Conservation (phyloP, 1,140 invertebrate species). For the Oscheius sp. region DNA sequence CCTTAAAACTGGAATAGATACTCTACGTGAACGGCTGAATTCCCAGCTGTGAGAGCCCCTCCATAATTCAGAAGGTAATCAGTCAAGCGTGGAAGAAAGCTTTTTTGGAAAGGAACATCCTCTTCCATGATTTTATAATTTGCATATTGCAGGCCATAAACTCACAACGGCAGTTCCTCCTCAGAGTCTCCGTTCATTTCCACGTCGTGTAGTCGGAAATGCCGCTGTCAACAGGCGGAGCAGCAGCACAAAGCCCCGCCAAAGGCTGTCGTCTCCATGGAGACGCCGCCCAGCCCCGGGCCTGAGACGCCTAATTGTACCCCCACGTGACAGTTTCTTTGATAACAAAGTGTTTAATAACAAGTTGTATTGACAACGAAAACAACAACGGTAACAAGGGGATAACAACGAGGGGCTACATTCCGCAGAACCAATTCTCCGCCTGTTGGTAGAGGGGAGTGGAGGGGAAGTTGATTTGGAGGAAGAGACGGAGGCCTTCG, state of each 20-base stretch:
- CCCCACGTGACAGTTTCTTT: not conserved
- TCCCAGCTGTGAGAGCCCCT: too few species aligned
- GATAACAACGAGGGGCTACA: not conserved
- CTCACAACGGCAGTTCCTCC: not conserved
- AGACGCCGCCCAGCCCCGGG: not conserved
- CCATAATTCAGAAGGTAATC: too few species aligned
- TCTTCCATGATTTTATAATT: too few species aligned
- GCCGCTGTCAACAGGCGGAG: too few species aligned
- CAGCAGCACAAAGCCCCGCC: not conserved
- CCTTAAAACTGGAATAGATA: too few species aligned
- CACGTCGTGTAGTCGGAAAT: not conserved
- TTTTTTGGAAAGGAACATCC: too few species aligned
- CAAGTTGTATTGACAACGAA: not conserved
- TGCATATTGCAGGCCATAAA: too few species aligned
- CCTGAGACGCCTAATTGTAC: not conserved
- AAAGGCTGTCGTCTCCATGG: not conserved
- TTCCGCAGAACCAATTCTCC: not conserved
- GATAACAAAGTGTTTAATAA: not conserved
- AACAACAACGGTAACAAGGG: not conserved
- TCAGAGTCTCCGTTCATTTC: not conserved
- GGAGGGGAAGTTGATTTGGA: constrained; percentile 31
- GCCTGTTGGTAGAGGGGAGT: not conserved
- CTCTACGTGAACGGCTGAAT: too few species aligned
- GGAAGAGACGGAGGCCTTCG: constrained; percentile 56
- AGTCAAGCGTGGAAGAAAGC: too few species aligned